phyloP scores from a whole-genome alignment of 2,797 vertebrate species.

The Falco peregrinus region DNA sequence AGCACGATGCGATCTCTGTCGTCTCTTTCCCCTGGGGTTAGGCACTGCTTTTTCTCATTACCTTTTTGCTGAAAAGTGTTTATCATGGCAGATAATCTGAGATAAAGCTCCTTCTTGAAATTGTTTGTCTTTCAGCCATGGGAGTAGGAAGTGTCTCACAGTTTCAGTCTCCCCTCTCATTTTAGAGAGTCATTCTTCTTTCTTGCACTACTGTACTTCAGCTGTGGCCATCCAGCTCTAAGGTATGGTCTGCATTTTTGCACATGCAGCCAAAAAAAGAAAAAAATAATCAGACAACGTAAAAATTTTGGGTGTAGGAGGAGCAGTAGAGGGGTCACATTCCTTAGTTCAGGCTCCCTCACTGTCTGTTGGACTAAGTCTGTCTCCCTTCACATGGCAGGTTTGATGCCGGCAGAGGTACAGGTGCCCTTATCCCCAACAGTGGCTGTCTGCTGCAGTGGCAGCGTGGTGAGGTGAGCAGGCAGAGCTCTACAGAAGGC shows the following conservation, averaged over 20 bases:
- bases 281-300: background rate
- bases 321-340: background rate
- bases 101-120: slow-evolving; percentile 26
- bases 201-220: background rate
- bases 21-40: slow-evolving; percentile 25
- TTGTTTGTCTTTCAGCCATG: slow-evolving; percentile 45
- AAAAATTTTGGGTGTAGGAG: background rate
- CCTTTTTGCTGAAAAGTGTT: slow-evolving; percentile 46
- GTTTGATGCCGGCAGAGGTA: background rate
- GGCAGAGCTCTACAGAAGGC: background rate
- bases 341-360: background rate
- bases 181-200: background rate
- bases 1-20: slow-evolving; percentile 13
- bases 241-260: background rate
- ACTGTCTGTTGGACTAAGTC: background rate
- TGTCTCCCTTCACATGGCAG: background rate
- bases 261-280: background rate
- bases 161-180: background rate
- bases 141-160: slow-evolving; percentile 7
- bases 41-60: slow-evolving; percentile 58
- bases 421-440: background rate
- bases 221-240: background rate
- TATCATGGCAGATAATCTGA: slow-evolving; percentile 60
- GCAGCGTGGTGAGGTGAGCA: fast-evolving
- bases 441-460: background rate